phyloP scores from a whole-genome alignment of 30 jellyfish, hydroid and myxozoan genomes.

The Euphysa ruthae region DNA sequence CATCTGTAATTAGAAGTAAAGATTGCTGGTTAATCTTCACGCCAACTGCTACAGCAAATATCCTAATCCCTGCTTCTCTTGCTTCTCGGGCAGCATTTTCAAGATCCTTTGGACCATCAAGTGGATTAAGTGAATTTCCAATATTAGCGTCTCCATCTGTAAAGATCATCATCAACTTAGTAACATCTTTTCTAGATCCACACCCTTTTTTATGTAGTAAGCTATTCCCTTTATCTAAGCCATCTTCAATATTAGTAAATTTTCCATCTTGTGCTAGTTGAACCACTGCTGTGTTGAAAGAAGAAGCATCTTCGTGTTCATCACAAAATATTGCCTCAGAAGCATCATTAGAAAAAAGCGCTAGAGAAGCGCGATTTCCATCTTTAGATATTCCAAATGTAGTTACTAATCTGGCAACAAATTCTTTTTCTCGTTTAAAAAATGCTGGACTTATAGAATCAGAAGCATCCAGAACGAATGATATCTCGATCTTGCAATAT shows the following conservation, averaged over 20 bases:
- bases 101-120: neutral
- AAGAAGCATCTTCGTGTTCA: neutral
- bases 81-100: neutral
- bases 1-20: neutral
- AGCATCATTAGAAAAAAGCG: neutral
- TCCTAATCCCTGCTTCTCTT: neutral
- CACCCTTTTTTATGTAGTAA: neutral
- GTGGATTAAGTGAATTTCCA: neutral
- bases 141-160: conserved; percentile 7
- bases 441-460: conserved; percentile 3
- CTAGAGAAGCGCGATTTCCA: neutral
- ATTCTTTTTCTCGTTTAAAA: neutral
- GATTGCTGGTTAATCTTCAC: neutral
- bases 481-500: neutral
- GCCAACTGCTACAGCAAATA: neutral
- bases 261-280: neutral
- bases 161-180: neutral
- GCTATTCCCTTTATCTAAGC: neutral
- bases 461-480: neutral
- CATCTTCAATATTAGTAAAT: conserved; percentile 8
- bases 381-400: neutral
- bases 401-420: neutral
- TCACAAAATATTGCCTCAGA: neutral
- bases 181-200: neutral
- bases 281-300: neutral